phyloP scores from a whole-genome alignment of 2,797 vertebrate species.

The Enteromius unitaeniatus region DNA sequence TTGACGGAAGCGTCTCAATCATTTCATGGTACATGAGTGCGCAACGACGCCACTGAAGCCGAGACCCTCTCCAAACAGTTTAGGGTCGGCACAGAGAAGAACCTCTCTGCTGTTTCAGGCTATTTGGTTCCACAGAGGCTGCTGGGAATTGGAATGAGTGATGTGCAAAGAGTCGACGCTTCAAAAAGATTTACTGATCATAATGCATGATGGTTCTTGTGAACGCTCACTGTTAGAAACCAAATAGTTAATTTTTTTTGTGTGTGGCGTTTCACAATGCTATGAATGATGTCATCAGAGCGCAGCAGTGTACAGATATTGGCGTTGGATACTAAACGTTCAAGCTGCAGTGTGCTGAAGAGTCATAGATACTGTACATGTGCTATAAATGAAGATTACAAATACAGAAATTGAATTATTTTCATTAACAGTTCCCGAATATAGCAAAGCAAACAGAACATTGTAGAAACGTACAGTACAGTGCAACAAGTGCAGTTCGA shows the following conservation, averaged over 20 bases:
- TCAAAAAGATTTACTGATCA: slow-evolving; percentile 27
- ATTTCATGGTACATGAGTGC: slow-evolving; percentile 67
- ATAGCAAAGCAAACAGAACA: not conserved
- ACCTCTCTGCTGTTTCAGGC: slow-evolving; percentile 34
- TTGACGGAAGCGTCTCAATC: slow-evolving; percentile 59
- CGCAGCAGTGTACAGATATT: not conserved
- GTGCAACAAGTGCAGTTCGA: not conserved
- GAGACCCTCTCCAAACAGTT: slow-evolving; percentile 62
- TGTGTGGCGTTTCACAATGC: not conserved
- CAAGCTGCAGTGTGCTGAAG: not conserved
- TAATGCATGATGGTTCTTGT: slow-evolving; percentile 14
- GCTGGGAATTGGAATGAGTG: slow-evolving; percentile 40
- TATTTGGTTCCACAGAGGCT: slow-evolving; percentile 35
- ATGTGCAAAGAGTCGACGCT: slow-evolving; percentile 20
- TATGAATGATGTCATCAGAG: slow-evolving; percentile 9
- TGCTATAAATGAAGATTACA: not conserved
- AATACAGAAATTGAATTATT: not conserved
- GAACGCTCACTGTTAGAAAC: not conserved
- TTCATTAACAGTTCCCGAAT: not conserved
- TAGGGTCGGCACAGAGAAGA: slow-evolving; percentile 52
- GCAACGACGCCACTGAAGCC: slow-evolving; percentile 53
- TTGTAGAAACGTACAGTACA: not conserved
- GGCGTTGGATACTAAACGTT: not conserved
- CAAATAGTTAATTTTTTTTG: not conserved
- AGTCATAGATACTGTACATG: not conserved